phyloP scores from a whole-genome alignment of 2,113 vertebrate genomes.

The Plestiodon gilberti region DNA sequence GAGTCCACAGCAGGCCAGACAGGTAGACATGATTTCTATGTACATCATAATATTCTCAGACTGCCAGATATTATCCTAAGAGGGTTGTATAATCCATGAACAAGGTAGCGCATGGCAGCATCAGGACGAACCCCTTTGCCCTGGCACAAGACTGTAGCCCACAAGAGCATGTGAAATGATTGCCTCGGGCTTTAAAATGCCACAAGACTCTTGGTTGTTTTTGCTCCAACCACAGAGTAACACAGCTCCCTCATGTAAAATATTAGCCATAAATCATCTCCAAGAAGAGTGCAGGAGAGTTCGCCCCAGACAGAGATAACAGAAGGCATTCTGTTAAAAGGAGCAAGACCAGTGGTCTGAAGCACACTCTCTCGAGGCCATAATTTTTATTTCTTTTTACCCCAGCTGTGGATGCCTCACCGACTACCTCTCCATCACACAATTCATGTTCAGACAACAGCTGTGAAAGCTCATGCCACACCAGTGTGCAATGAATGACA shows the following conservation, averaged over 20 bases:
- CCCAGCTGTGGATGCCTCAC: not conserved
- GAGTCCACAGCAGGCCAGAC: not conserved
- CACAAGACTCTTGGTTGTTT: no score
- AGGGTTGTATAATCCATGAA: no score
- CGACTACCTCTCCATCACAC: not conserved
- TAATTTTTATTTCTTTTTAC: not conserved
- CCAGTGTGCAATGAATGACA: not conserved
- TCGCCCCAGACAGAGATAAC: not conserved
- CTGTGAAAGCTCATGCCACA: not conserved
- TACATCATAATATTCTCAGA: not conserved
- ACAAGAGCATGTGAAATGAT: no score
- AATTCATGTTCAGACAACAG: not conserved
- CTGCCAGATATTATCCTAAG: not conserved
- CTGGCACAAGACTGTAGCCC: no score
- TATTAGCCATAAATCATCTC: not conserved
- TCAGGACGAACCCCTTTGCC: no score
- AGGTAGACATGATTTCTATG: not conserved
- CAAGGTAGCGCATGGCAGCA: no score
- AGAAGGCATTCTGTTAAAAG: not conserved
- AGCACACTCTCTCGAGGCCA: not conserved
- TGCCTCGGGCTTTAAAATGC: no score
- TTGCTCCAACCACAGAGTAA: no score
- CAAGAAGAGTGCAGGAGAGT: no score
- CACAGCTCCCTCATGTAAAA: not conserved
- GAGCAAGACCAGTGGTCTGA: not conserved